Percentiles rank a stretch among this genome's conserved stretches.
Evolutionary conservation across 1,140 invertebrate genomes (phyloP).

Genomic region (Caenorhabditis inopinata): DNA sequence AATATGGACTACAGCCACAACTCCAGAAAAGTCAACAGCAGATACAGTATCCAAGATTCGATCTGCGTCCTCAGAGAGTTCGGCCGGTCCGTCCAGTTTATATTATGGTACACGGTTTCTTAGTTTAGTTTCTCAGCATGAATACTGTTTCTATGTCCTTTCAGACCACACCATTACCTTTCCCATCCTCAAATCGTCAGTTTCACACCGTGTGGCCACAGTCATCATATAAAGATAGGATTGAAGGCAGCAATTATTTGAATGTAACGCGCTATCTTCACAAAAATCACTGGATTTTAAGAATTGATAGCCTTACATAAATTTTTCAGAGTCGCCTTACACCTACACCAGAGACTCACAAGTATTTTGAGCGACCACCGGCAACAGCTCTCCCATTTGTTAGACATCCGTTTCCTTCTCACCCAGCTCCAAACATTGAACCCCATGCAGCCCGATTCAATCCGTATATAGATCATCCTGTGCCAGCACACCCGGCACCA

Average conservation of each 20-base stretch:
- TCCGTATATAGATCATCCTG: background rate
- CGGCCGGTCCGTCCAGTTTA: constrained; percentile 4
- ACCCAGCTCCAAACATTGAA: background rate
- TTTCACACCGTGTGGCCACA: background rate
- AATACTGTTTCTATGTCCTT: background rate
- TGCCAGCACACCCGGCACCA: background rate
- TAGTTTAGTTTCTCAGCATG: background rate
- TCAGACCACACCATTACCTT: background rate
- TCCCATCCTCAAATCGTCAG: too few relatives aligned
- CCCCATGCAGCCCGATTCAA: too few relatives aligned
- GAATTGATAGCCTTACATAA: background rate
- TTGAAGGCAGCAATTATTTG: background rate
- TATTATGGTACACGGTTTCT: background rate
- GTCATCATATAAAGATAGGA: background rate
- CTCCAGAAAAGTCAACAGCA: background rate
- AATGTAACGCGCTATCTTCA: background rate
- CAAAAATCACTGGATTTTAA: background rate
- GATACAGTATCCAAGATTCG: background rate
- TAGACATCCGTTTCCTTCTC: background rate
- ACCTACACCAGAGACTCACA: background rate
- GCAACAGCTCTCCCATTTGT: background rate
- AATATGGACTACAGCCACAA: background rate
- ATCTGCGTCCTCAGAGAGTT: background rate
- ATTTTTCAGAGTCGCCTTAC: background rate
- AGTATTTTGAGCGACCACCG: background rate